A percentile compares a stretch with the other conserved stretches of the same genome.
These are phyloP conservation scores for Anabas testudineus DNA, from an alignment of 2,797 vertebrate genomes.

Conservation along the genomic window DNA sequence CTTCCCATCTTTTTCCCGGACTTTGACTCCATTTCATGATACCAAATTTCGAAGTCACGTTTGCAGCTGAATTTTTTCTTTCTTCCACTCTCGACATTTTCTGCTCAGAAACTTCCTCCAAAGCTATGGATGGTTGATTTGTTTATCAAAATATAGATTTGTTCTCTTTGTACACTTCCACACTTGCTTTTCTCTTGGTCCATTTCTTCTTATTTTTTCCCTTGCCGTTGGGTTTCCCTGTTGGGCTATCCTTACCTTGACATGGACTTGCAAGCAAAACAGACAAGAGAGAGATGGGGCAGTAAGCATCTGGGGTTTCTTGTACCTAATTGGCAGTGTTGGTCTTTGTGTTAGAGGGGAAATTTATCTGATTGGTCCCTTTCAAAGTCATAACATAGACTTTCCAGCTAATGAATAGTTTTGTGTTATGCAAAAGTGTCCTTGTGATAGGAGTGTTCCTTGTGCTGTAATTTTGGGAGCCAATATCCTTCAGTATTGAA, in stretches of 20 bases:
- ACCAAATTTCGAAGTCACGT: slow-evolving; percentile 61
- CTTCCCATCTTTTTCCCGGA: slow-evolving; percentile 36
- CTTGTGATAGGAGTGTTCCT: slow-evolving; percentile 44
- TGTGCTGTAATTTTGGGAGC: slow-evolving; percentile 46
- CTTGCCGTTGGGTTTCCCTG: slow-evolving; percentile 48
- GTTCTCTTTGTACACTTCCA: slow-evolving; percentile 82
- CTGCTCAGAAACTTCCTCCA: slow-evolving; percentile 57
- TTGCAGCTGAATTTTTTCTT: slow-evolving; percentile 57
- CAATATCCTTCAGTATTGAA: slow-evolving; percentile 34
- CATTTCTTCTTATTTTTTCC: slow-evolving; percentile 54
- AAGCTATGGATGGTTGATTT: slow-evolving; percentile 76
- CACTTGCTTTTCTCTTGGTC: slow-evolving; percentile 60
- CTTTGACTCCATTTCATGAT: slow-evolving; percentile 57
- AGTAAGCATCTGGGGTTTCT: slow-evolving; percentile 70
- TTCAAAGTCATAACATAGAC: slow-evolving; percentile 49
- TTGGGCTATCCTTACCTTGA: slow-evolving; percentile 60
- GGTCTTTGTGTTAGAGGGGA: slow-evolving; percentile 54
- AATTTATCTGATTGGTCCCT: slow-evolving; percentile 73
- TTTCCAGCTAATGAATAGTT: slow-evolving; percentile 59
- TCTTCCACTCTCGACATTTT: slow-evolving; percentile 44
- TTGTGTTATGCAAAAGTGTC: slow-evolving; percentile 49
- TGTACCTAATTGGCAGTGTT: slow-evolving; percentile 78
- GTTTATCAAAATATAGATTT: slow-evolving; percentile 86
- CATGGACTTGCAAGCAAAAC: slow-evolving; percentile 70
- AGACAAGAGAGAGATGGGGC: slow-evolving; percentile 75